Percentiles rank a stretch among this genome's conserved stretches.
These are phyloP conservation scores for Pygmarrhopalites habei DNA, from an alignment of 1,140 invertebrate species.

Conservation along the genomic window DNA sequence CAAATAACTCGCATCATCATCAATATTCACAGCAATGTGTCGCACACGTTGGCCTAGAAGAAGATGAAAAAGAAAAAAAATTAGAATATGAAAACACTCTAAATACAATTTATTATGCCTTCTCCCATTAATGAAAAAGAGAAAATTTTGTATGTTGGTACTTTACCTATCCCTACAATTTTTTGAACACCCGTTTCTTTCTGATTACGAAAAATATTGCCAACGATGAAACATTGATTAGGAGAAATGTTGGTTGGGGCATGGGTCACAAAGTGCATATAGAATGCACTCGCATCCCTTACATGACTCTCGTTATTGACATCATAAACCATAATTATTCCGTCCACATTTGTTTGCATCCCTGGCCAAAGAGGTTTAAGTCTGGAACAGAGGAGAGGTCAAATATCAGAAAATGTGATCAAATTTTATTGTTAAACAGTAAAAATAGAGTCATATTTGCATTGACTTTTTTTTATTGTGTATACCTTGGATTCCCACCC, in stretches of 20 bases:
- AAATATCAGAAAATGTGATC: too few species aligned
- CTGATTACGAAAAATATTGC: conserved; percentile 33
- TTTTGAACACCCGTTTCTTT: conserved; percentile 27
- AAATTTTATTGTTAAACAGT: too few species aligned
- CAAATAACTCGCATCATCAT: conserved; percentile 32
- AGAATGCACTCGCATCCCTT: conserved; percentile 23
- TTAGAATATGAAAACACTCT: too few species aligned
- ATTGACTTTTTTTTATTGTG: not conserved
- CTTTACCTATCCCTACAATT: conserved; percentile 31
- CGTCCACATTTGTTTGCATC: conserved; percentile 34
- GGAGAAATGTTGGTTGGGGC: conserved; percentile 25
- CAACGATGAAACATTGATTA: conserved; percentile 27
- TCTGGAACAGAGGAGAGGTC: conserved; percentile 14
- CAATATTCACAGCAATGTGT: conserved; percentile 35
- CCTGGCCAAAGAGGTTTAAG: conserved; percentile 35
- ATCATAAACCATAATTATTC: conserved; percentile 34
- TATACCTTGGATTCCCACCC: conserved; percentile 34
- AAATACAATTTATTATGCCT: too few species aligned
- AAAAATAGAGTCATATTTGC: not conserved
- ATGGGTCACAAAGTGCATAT: conserved; percentile 37
- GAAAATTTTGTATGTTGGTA: too few species aligned
- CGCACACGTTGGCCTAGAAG: conserved; percentile 11
- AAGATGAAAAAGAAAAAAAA: too few species aligned
- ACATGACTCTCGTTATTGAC: conserved; percentile 32
- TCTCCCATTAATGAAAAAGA: too few species aligned